Percentiles rank a stretch among this genome's conserved stretches.
These are phyloP conservation scores for Hozukius guyotensis DNA, from an alignment of 2,797 vertebrate species.

Conservation along the genomic window DNA sequence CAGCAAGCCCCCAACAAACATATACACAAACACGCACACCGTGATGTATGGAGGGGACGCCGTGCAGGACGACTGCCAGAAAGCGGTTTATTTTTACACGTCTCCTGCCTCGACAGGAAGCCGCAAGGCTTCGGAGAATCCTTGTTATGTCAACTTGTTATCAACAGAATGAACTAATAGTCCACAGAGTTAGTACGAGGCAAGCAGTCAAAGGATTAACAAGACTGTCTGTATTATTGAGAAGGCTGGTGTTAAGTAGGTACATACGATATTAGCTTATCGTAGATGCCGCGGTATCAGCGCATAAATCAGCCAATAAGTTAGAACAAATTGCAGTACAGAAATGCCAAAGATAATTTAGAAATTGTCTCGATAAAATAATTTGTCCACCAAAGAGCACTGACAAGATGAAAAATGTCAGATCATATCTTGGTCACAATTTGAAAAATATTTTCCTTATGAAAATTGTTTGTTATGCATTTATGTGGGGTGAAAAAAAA, in stretches of 20 bases:
- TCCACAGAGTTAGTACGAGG: not conserved
- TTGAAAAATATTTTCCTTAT: not conserved
- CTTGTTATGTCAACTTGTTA: slow-evolving; percentile 61
- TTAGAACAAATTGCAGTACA: too few relatives aligned
- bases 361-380: not conserved
- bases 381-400: not conserved
- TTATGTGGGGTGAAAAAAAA: not conserved
- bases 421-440: not conserved
- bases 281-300: not conserved
- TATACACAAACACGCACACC: not conserved
- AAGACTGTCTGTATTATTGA: not conserved
- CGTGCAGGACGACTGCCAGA: not conserved
- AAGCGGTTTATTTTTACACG: slow-evolving; percentile 58
- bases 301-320: not conserved
- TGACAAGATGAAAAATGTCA: not conserved
- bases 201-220: not conserved
- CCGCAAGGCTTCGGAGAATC: slow-evolving; percentile 29
- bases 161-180: slow-evolving; percentile 29
- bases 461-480: too few relatives aligned
- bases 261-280: not conserved
- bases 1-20: not conserved
- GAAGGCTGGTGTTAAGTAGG: not conserved
- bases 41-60: slow-evolving; percentile 14
- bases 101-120: slow-evolving; percentile 33
- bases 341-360: not conserved